A percentile compares a stretch with the other conserved stretches of the same genome.
These are phyloP conservation scores for Epinephelus cyanopodus DNA, from an alignment of 2,113 vertebrate genomes.

Conservation along the genomic window DNA sequence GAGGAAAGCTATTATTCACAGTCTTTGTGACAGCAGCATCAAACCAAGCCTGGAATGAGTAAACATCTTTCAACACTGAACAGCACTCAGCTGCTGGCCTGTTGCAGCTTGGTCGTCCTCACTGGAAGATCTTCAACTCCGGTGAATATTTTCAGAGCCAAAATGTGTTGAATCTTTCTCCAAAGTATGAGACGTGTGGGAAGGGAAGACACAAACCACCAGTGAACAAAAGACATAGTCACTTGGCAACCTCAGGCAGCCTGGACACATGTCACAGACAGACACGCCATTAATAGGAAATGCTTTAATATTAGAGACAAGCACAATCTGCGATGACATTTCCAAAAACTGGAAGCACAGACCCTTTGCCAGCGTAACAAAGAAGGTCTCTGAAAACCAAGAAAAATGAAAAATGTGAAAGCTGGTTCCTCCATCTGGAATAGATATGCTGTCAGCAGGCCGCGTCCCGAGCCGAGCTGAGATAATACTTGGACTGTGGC, in stretches of 20 bases:
- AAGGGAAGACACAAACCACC: slow-evolving; percentile 3
- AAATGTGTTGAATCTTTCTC: slow-evolving; percentile 18
- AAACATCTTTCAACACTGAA: slow-evolving; percentile 37
- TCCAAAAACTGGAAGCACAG: slow-evolving; percentile 8
- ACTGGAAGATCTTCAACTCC: slow-evolving; percentile 16
- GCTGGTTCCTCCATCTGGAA: slow-evolving; percentile 68
- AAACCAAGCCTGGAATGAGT: slow-evolving; percentile 46
- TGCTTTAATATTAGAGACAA: slow-evolving; percentile 7
- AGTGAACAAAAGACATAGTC: slow-evolving; percentile 7
- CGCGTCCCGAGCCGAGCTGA: slow-evolving; percentile 31
- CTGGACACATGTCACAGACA: not conserved
- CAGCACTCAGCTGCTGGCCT: slow-evolving; percentile 50
- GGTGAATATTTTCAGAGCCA: slow-evolving; percentile 8
- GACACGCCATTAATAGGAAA: not conserved
- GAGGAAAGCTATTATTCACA: slow-evolving; percentile 3
- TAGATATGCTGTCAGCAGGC: slow-evolving; percentile 44
- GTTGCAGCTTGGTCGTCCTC: not conserved
- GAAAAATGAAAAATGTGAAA: slow-evolving; percentile 38
- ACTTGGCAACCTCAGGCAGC: not conserved
- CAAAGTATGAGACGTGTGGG: not conserved
- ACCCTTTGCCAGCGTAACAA: slow-evolving; percentile 8
- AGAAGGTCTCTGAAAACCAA: slow-evolving; percentile 18
- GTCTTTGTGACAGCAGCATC: slow-evolving; percentile 23
- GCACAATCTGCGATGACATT: slow-evolving; percentile 6
- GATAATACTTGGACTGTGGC: slow-evolving; percentile 51